These are phyloP conservation scores for Aspidiotus destructor DNA, from an alignment of 2,888 invertebrate species.

Conservation along the genomic window DNA sequence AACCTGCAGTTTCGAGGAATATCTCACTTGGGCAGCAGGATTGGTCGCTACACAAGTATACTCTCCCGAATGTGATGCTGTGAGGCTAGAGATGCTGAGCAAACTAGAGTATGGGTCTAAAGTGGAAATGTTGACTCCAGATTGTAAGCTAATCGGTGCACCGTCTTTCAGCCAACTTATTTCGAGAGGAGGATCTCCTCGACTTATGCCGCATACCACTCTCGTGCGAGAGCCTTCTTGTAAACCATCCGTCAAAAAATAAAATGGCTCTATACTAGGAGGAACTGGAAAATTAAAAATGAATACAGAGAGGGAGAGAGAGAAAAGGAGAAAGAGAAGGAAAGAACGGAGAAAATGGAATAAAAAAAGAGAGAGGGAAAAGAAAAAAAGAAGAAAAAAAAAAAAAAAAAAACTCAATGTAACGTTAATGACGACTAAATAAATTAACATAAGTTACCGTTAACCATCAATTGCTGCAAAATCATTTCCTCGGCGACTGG, in stretches of 20 bases:
- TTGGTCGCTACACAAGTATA: conserved; percentile 70
- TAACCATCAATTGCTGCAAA: conserved; percentile 63
- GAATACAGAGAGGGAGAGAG: conserved; percentile 5
- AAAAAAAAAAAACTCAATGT: conserved; percentile 33
- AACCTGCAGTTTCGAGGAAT: conserved; percentile 68
- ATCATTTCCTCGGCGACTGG: conserved; percentile 63
- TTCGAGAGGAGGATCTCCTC: conserved; percentile 68
- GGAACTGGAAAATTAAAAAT: conserved; percentile 51
- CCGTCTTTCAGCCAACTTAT: conserved; percentile 77
- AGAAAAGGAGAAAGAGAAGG: conserved; percentile 14
- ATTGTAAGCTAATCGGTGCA: conserved; percentile 53
- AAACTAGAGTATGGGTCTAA: conserved; percentile 68
- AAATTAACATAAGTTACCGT: conserved; percentile 53
- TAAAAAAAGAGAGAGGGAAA: no score
- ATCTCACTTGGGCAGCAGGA: conserved; percentile 67
- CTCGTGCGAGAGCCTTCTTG: conserved; percentile 72
- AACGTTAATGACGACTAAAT: conserved; percentile 30
- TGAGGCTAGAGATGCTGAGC: conserved; percentile 65
- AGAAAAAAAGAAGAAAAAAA: conserved; percentile 34
- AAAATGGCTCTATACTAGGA: conserved; percentile 76
- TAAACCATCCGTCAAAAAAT: conserved; percentile 65
- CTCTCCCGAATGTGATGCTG: conserved; percentile 64
- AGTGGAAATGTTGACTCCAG: conserved; percentile 56
- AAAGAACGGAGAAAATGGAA: no score
- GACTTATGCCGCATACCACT: conserved; percentile 69